Evolutionary conservation across 2,113 vertebrate species (phyloP), one percentile per base, ranked within the genome.

Genomic region (Pycnonotus jocosus): DNA sequence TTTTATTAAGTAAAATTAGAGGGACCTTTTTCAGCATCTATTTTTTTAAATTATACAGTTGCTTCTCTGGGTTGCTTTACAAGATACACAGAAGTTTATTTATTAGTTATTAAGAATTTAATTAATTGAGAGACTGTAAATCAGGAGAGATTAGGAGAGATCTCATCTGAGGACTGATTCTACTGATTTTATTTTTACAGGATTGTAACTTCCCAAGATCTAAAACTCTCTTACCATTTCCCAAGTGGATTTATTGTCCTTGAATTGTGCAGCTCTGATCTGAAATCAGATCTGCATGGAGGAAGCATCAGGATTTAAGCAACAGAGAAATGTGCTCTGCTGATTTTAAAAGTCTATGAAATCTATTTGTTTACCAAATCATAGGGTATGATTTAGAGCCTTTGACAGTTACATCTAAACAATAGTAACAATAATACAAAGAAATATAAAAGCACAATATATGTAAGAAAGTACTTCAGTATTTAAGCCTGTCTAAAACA

Each of bases 1-100:
- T 90, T 88, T 69, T 68, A 62, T 56, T 62, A 47, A 88, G 16
- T 20, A 76, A 88, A 88, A 68, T 56, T 47, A 44, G 42, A 61
- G 6, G 5, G 3, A 7, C 1, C 5, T 6, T 4, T 53, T 64
- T 44, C 40, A 61, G 3, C 10, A 28, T 61, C 15, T 23, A 2
- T 48, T 73, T 89, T 74, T 11, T 13, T 50, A 2, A 8, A 79
- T n/a, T 0, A n/a, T 31, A 24, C 3, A 15, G 4, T 83, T 77
- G 1, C 6, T 74, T 81, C 38, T 24, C 42, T 87, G 15, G 0
- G 6, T 62, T 72, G 33, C 24, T 82, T 79, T 72, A 11, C 16
- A 72, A 51, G 19, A 69, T 13, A 44, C 2, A 0, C 4, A 60
- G 31, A 58, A 21, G 61, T 47, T 17, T 44, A 38, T 79, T 69